These are phyloP conservation scores for Coracias cyanogaster DNA, from an alignment of 2,797 vertebrate genomes.

Conservation along the genomic window DNA sequence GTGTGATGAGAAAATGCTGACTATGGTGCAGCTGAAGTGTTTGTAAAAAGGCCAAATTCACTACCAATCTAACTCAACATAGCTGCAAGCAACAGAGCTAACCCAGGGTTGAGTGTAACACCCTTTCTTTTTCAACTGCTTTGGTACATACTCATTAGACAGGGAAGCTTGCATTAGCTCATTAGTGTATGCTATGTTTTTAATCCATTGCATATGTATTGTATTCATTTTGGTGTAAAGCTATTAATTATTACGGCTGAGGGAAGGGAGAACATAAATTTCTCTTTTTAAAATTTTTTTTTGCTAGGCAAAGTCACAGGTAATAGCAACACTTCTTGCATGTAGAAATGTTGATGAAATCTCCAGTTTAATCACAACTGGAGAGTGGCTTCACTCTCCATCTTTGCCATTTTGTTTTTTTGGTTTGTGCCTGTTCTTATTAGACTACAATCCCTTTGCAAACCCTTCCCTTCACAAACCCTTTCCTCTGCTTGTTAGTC, in stretches of 20 bases:
- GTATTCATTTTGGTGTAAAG: not conserved
- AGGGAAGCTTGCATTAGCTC: not conserved
- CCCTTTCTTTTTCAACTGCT: not conserved
- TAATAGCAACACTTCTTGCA: not conserved
- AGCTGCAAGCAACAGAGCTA: not conserved
- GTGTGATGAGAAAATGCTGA: not conserved
- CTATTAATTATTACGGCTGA: not conserved
- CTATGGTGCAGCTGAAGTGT: not conserved
- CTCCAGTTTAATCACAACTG: not conserved
- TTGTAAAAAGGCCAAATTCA: slow-evolving; percentile 15
- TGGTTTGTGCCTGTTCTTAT: not conserved
- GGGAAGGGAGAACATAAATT: not conserved
- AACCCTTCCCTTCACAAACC: not conserved
- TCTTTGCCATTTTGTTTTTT: not conserved
- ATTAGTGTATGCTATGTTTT: not conserved
- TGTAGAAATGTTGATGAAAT: not conserved
- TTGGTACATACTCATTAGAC: not conserved
- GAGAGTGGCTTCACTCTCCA: not conserved
- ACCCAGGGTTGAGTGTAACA: not conserved
- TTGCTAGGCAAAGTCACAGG: not conserved
- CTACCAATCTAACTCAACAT: slow-evolving; percentile 11
- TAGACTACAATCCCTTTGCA: not conserved
- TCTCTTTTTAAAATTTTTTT: not conserved
- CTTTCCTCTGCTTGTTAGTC: not conserved
- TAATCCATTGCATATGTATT: not conserved